Conservation (phyloP, 1,140 invertebrate genomes). For the Hesperophylax magnus region DNA sequence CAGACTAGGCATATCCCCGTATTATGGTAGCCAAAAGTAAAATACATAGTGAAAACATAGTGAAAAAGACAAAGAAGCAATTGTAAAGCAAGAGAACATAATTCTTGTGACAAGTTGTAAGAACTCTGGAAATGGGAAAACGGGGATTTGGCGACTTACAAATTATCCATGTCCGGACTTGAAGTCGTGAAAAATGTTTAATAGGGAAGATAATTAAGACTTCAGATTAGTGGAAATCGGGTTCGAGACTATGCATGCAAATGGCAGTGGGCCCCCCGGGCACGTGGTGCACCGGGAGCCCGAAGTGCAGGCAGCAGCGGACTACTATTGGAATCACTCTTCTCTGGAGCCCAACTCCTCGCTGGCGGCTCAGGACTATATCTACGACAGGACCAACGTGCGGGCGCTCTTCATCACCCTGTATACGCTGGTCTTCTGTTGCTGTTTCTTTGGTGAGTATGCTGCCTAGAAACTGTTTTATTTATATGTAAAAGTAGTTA, state of each 20-base stretch:
- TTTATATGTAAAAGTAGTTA: neutral
- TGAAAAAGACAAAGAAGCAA: too few relatives aligned
- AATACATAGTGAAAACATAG: too few relatives aligned
- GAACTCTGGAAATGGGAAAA: neutral
- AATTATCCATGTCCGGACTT: neutral
- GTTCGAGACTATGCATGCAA: slow-evolving; percentile 12
- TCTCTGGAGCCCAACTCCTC: slow-evolving; percentile 5
- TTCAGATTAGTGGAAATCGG: neutral
- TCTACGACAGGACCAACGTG: slow-evolving; percentile 76
- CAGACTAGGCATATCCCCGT: too few relatives aligned
- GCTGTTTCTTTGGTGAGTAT: slow-evolving; percentile 79
- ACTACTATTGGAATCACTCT: slow-evolving; percentile 3
- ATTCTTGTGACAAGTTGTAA: neutral
- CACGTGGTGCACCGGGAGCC: slow-evolving; percentile 3
- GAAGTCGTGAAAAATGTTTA: neutral
- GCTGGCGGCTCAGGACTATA: slow-evolving; percentile 66
- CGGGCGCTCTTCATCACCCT: slow-evolving; percentile 76
- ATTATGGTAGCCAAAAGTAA: too few relatives aligned
- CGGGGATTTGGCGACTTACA: neutral
- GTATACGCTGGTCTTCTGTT: slow-evolving; percentile 78
- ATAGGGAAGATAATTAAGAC: neutral
- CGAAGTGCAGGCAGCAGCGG: neutral
- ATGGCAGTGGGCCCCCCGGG: slow-evolving; percentile 31
- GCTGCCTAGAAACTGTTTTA: neutral
- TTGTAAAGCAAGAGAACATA: too few relatives aligned